phyloP scores from a whole-genome alignment of 2,113 vertebrate species.

The Caranx melampygus region DNA sequence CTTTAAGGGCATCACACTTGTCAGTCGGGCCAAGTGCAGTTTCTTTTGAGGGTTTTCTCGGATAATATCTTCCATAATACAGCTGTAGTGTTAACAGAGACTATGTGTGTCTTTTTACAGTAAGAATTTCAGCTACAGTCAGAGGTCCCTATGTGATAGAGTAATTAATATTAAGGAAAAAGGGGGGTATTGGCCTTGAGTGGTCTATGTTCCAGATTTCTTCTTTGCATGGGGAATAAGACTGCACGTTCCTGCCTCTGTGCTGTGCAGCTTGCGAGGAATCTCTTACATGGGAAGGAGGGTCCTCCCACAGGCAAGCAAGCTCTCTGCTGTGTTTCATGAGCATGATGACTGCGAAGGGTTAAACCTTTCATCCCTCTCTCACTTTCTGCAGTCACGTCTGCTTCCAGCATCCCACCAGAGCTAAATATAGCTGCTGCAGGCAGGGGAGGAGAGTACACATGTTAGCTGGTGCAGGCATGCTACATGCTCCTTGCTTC shows the following conservation, averaged over 20 bases:
- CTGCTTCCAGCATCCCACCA: conserved; percentile 64
- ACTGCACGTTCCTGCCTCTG: neutral
- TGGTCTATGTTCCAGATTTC: conserved; percentile 12
- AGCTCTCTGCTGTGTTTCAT: conserved; percentile 23
- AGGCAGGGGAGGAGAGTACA: conserved; percentile 56
- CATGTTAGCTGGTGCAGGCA: conserved; percentile 58
- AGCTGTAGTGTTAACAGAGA: neutral
- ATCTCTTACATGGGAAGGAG: conserved; percentile 11
- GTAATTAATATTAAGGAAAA: conserved; percentile 20
- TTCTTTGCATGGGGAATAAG: neutral
- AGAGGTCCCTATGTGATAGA: conserved; percentile 4
- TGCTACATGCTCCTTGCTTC: conserved; percentile 34
- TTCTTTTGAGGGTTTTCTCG: neutral
- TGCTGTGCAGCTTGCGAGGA: neutral
- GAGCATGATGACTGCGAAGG: conserved; percentile 25
- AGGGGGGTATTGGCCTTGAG: neutral
- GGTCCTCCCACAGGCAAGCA: neutral
- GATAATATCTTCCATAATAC: neutral
- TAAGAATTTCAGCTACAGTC: neutral
- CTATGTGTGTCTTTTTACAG: neutral
- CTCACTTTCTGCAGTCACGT: conserved; percentile 68
- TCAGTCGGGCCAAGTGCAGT: neutral
- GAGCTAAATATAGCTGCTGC: conserved; percentile 81
- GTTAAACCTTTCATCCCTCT: conserved; percentile 64
- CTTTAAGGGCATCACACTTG: neutral